Conservation (phyloP, 2,888 invertebrate species). For the Mesochorus sp. region DNA sequence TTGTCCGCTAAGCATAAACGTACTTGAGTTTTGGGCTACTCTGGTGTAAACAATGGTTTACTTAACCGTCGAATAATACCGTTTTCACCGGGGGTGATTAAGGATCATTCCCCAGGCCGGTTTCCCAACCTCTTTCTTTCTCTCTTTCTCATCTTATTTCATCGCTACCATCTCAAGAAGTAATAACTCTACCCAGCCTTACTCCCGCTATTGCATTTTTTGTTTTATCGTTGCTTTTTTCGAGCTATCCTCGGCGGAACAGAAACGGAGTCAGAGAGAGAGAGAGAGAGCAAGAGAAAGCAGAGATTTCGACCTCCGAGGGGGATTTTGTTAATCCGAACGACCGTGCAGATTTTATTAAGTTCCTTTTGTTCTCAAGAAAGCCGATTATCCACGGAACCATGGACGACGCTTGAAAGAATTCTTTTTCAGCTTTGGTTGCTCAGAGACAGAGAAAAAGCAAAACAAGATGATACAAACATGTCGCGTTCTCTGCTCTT, state of each 20-base stretch:
- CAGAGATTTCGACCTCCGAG: constrained; percentile 16
- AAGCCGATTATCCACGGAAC: constrained; percentile 39
- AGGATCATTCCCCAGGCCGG: constrained; percentile 40
- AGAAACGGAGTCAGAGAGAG: neutral
- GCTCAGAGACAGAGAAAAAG: neutral
- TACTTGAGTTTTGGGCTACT: constrained; percentile 15
- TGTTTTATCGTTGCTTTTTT: constrained; percentile 17
- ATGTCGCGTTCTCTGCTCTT: neutral
- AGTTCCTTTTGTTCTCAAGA: constrained; percentile 43
- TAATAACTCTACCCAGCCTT: neutral
- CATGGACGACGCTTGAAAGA: neutral
- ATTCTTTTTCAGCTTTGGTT: neutral
- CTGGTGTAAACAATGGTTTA: constrained; percentile 65
- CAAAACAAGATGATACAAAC: neutral
- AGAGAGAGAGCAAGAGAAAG: neutral
- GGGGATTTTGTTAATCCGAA: constrained; percentile 31
- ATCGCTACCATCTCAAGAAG: neutral
- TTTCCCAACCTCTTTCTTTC: neutral
- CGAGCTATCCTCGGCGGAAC: neutral
- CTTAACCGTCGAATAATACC: constrained; percentile 59
- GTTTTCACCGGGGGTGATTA: constrained; percentile 48
- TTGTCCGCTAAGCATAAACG: neutral
- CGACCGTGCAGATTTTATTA: constrained; percentile 45
- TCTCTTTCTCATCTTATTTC: neutral
- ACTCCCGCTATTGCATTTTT: neutral